Conservation (phyloP, 2,797 vertebrate genomes). For the Spea hammondii region DNA sequence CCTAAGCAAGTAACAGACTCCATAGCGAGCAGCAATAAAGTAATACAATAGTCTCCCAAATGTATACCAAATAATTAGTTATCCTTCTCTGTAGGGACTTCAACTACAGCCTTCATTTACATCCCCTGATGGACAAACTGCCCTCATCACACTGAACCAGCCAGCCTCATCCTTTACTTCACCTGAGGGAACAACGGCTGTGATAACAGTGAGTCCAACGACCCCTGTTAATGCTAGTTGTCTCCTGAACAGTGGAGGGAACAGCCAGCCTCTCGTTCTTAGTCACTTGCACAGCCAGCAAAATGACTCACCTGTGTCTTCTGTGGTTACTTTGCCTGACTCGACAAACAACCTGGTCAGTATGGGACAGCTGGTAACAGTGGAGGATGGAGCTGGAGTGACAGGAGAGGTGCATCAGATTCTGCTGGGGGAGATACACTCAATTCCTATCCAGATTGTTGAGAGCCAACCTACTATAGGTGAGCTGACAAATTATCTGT, state of each 20-base stretch:
- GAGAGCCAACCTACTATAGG: conserved; percentile 62
- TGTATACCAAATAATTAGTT: neutral
- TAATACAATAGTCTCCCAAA: no score
- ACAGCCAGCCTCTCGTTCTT: conserved; percentile 60
- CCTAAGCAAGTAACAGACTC: no score
- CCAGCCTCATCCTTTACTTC: conserved; percentile 66
- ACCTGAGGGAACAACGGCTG: conserved; percentile 62
- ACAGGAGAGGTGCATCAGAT: conserved; percentile 65
- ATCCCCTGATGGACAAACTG: conserved; percentile 64
- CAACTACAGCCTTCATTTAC: conserved; percentile 69
- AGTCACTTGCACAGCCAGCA: conserved; percentile 56
- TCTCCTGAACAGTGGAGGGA: conserved; percentile 60
- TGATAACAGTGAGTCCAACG: conserved; percentile 64
- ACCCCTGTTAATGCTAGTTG: conserved; percentile 59
- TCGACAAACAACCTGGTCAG: conserved; percentile 56
- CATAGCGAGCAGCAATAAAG: no score
- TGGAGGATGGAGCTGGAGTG: conserved; percentile 57
- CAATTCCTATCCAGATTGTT: conserved; percentile 68
- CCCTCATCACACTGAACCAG: conserved; percentile 63
- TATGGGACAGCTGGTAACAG: conserved; percentile 66
- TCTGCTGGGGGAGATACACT: conserved; percentile 66
- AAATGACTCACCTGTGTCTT: conserved; percentile 57
- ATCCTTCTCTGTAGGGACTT: conserved; percentile 61
- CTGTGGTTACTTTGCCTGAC: conserved; percentile 49
- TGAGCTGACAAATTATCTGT: conserved; percentile 61